phyloP scores from a whole-genome alignment of 2,797 vertebrate genomes.

The Hippopotamyrus pictus region DNA sequence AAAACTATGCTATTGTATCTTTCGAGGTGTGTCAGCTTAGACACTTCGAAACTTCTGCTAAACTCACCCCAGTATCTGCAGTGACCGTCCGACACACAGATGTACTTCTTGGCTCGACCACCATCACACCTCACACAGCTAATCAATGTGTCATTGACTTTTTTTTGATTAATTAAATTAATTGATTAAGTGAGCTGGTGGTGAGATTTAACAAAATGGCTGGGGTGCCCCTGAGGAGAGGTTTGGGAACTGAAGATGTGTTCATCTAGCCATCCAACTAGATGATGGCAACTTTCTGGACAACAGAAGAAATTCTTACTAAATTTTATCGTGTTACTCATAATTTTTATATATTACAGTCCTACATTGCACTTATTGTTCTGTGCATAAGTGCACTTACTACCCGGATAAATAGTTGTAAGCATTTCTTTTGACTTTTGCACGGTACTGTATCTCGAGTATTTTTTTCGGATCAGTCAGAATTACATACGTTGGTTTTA shows the following conservation, averaged over 20 bases:
- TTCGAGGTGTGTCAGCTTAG: not conserved
- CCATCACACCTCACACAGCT: not conserved
- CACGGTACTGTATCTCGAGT: not conserved
- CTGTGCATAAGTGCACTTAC: not conserved
- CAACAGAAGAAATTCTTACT: not conserved
- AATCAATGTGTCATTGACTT: not conserved
- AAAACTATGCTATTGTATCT: not conserved
- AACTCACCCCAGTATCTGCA: not conserved
- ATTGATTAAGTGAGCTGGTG: not conserved
- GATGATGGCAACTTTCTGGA: not conserved
- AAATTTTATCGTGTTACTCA: not conserved
- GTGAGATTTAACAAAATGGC: not conserved
- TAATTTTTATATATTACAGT: not conserved
- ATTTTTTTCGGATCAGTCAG: not conserved
- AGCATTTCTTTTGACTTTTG: not conserved
- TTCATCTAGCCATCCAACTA: not conserved
- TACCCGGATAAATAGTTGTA: not conserved
- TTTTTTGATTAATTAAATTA: not conserved
- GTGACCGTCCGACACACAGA: not conserved
- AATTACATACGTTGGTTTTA: not conserved
- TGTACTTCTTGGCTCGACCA: not conserved
- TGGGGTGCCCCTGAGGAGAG: not conserved
- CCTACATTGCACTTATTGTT: not conserved
- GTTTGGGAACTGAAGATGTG: not conserved
- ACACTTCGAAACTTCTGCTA: not conserved